phyloP scores from a whole-genome alignment of 2,888 invertebrate genomes.

The Mythimna pallens region DNA sequence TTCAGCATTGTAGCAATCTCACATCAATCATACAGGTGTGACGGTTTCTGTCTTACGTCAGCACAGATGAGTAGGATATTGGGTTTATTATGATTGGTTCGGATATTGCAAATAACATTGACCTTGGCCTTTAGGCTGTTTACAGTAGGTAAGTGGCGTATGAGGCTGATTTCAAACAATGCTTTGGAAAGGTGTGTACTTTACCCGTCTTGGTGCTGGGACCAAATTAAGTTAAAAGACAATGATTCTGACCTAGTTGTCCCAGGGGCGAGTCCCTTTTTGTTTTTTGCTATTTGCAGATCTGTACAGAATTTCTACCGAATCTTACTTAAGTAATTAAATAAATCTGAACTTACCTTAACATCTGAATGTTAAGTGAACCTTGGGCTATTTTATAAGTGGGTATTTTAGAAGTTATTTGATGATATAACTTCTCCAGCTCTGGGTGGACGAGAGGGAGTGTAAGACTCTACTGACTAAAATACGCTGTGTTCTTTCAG shows the following conservation, averaged over 20 bases:
- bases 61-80: not conserved
- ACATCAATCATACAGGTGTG: not conserved
- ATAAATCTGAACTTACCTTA: no score
- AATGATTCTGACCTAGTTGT: slow-evolving; percentile 28
- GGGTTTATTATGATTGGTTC: slow-evolving; percentile 4
- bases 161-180: not conserved
- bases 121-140: not conserved
- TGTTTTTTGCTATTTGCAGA: not conserved
- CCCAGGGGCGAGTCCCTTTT: not conserved
- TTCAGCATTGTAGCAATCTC: not conserved
- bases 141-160: not conserved
- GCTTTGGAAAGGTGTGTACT: not conserved
- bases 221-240: slow-evolving; percentile 18
- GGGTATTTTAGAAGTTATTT: no score
- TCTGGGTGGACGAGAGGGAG: no score
- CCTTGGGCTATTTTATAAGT: no score
- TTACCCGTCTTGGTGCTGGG: not conserved
- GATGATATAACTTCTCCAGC: no score
- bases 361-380: no score
- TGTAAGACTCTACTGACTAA: no score
- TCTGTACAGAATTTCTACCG: not conserved
- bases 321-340: not conserved
- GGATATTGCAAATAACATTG: not conserved
- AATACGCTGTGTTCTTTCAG: no score
- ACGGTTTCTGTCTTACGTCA: not conserved